Evolutionary conservation across 2,888 invertebrate genomes (phyloP).

Genomic region (Vesta saturnalis): DNA sequence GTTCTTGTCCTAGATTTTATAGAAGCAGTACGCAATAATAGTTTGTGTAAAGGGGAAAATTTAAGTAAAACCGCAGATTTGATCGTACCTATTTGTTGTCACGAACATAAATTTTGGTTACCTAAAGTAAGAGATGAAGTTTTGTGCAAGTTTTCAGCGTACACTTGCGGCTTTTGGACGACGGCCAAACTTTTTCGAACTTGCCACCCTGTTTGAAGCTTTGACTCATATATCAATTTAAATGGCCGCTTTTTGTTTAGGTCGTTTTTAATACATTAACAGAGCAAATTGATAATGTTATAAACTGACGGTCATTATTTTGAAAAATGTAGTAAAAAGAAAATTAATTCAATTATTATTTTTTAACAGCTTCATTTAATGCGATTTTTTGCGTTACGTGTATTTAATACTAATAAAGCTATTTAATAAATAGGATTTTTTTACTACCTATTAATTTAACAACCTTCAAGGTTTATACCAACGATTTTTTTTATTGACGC

Average conservation of each 20-base stretch:
- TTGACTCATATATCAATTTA: slow-evolving; percentile 31
- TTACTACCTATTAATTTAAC: no score
- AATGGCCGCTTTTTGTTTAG: slow-evolving; percentile 25
- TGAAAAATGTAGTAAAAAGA: no score
- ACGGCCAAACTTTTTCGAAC: slow-evolving; percentile 33
- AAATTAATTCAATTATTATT: no score
- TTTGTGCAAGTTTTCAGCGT: slow-evolving; percentile 37
- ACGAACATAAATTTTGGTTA: slow-evolving; percentile 34
- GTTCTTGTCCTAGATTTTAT: neutral
- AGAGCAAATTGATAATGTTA: slow-evolving; percentile 11
- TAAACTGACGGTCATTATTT: neutral
- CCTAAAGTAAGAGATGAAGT: slow-evolving; percentile 37
- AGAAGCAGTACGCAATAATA: neutral
- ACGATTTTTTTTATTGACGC: no score
- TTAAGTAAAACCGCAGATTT: neutral
- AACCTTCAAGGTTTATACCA: no score
- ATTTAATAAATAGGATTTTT: no score
- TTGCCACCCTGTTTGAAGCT: slow-evolving; percentile 30
- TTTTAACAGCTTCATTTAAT: no score
- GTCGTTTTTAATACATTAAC: slow-evolving; percentile 19
- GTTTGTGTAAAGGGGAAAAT: neutral
- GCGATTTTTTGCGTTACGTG: no score
- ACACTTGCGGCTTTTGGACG: slow-evolving; percentile 38
- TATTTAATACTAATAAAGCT: no score
- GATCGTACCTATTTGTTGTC: slow-evolving; percentile 17